phyloP scores from a whole-genome alignment of 2,888 invertebrate genomes.

The Drosophila ustulata region DNA sequence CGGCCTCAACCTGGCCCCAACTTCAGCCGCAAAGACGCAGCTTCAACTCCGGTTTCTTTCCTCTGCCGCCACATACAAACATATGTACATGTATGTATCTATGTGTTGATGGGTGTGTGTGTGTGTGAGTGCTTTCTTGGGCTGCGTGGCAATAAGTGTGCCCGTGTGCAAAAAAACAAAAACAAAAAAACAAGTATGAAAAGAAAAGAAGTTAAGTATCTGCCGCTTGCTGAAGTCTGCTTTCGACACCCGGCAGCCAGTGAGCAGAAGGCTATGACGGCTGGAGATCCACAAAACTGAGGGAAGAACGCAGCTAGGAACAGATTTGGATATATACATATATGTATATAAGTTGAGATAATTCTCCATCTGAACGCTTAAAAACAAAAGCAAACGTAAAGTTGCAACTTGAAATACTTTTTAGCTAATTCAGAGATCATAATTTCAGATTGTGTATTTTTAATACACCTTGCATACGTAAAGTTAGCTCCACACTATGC shows the following conservation, averaged over 20 bases:
- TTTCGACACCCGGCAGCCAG: neutral
- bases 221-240: slow-evolving; percentile 50
- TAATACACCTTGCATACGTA: too few species aligned
- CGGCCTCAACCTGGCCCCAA: slow-evolving; percentile 26
- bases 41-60: slow-evolving; percentile 71
- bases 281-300: too few species aligned
- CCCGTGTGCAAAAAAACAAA: slow-evolving; percentile 60
- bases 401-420: too few species aligned
- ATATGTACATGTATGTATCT: slow-evolving; percentile 12
- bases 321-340: too few species aligned
- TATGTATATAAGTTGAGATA: too few species aligned
- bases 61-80: slow-evolving; percentile 6
- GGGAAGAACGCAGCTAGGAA: too few species aligned
- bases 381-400: too few species aligned
- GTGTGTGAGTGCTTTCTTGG: slow-evolving; percentile 41
- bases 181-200: slow-evolving; percentile 4
- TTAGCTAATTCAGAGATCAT: too few species aligned
- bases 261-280: neutral
- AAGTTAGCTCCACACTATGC: too few species aligned
- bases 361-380: too few species aligned
- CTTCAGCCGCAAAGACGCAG: slow-evolving; percentile 51
- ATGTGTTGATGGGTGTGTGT: neutral
- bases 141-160: slow-evolving; percentile 77
- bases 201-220: slow-evolving; percentile 63
- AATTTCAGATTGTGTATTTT: too few species aligned